phyloP scores from a whole-genome alignment of 2,888 invertebrate genomes.

The Drosophila trichaetosa region DNA sequence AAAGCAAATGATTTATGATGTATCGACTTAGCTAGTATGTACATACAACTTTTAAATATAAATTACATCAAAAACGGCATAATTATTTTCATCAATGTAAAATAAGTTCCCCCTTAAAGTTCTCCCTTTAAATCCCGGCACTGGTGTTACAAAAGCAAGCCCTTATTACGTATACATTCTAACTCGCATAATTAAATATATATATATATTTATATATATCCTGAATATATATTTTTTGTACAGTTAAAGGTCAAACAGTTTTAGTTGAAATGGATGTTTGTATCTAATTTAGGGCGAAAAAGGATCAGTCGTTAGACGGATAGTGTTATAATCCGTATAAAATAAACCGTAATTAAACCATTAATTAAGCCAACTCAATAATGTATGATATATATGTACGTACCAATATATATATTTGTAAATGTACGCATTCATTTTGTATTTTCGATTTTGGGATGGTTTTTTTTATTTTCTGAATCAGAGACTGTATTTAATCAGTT shows the following conservation, averaged over 20 bases:
- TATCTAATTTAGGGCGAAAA: constrained; percentile 37
- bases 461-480: constrained; percentile 20
- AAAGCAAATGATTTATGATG: constrained; percentile 49
- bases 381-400: constrained; percentile 65
- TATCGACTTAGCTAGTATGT: constrained; percentile 54
- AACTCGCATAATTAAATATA: constrained; percentile 19
- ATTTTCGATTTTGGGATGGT: constrained; percentile 53
- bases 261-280: constrained; percentile 50
- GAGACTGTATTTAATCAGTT: constrained; percentile 10
- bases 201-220: not conserved
- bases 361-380: constrained; percentile 60
- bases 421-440: constrained; percentile 57
- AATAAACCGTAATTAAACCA: constrained; percentile 27
- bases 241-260: constrained; percentile 43
- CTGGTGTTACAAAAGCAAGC: constrained; percentile 69
- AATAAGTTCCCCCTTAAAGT: constrained; percentile 2
- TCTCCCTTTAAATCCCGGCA: constrained; percentile 44
- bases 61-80: constrained; percentile 42
- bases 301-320: constrained; percentile 13
- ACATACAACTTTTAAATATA: constrained; percentile 53
- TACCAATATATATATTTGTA: constrained; percentile 66
- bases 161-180: constrained; percentile 40
- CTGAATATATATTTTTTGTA: constrained; percentile 43
- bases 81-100: constrained; percentile 40
- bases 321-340: constrained; percentile 26